Conservation (phyloP, 1,140 invertebrate species). For the Teleopsis dalmanni region DNA sequence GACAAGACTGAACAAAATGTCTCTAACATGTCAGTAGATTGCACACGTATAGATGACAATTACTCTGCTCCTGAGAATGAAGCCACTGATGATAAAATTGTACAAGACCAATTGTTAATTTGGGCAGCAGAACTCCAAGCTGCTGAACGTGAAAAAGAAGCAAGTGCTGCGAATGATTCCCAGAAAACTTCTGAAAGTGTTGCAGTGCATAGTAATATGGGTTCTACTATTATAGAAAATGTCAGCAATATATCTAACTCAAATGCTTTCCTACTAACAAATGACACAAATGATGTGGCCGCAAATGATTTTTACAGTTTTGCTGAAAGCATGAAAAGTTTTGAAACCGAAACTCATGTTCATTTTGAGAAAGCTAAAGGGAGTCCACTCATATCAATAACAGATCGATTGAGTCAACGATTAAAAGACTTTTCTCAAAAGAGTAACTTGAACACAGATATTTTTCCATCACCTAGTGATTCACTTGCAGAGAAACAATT, state of each 20-base stretch:
- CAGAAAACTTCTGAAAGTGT: not conserved
- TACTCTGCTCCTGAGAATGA: too few relatives aligned
- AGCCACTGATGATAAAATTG: not conserved
- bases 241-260: not conserved
- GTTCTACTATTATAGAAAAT: not conserved
- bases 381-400: conserved; percentile 5
- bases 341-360: not conserved
- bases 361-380: not conserved
- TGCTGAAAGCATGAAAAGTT: conserved; percentile 1
- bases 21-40: too few relatives aligned
- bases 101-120: not conserved
- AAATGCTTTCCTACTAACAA: conserved; percentile 10
- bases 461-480: not conserved
- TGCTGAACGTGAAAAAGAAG: not conserved
- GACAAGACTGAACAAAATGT: too few relatives aligned
- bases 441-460: not conserved
- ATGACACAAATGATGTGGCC: conserved; percentile 1
- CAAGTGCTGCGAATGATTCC: not conserved
- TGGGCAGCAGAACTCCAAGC: not conserved
- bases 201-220: not conserved
- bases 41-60: too few relatives aligned
- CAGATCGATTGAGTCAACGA: conserved; percentile 12
- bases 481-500: not conserved
- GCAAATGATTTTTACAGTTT: conserved; percentile 8
- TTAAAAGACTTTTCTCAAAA: conserved; percentile 12